Evolutionary conservation across 2,113 vertebrate species (phyloP), one percentile per base, ranked within the genome.

Genomic region (Psophia crepitans): DNA sequence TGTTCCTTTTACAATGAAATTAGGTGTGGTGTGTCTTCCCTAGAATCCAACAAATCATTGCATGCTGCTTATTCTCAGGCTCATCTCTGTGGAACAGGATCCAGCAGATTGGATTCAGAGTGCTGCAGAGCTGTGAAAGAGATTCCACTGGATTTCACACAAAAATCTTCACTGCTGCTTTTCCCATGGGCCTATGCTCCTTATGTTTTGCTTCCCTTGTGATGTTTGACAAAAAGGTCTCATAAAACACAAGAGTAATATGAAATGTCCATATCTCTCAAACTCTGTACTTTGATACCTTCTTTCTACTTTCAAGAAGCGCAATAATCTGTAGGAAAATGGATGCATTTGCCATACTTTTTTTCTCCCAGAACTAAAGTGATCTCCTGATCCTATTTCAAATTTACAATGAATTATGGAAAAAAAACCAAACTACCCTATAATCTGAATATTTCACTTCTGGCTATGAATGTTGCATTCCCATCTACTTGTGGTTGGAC

Each of bases 21-120:
- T 22, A 85, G 70, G 92, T 4, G 2, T 89, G 70, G 84, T 61
- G 46, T 74, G 86, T 95, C 91, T 54, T 93, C 93, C 87, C 28
- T 58, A 80, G 84, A 79, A 73, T 63, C 87, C 74, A 93, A 87
- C 86, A 96, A 95, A 97, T 95, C 66, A 87, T 32, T 46, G 65
- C 57, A 46, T 24, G 69, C 65, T 92, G 89, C n/a, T 93, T 71
- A 5, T 53, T 82, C 90, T 84, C 80, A 60, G 1, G 27, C 46
- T 91, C 82, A 66, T 73, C 60, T 89, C 70, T 12, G 39, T 80
- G 86, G 89, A 96, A 35, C 39, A 91, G 69, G 11, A 94, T 76
- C 69, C 94, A 91, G 66, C 73, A 75, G 84, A 69, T 26, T 81
- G 92, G 56, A 79, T 95, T 95, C 73, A 78, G 71, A 74, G 41